Evolutionary conservation across 2,888 invertebrate species (phyloP).

Genomic region (Ormyrus labotus): DNA sequence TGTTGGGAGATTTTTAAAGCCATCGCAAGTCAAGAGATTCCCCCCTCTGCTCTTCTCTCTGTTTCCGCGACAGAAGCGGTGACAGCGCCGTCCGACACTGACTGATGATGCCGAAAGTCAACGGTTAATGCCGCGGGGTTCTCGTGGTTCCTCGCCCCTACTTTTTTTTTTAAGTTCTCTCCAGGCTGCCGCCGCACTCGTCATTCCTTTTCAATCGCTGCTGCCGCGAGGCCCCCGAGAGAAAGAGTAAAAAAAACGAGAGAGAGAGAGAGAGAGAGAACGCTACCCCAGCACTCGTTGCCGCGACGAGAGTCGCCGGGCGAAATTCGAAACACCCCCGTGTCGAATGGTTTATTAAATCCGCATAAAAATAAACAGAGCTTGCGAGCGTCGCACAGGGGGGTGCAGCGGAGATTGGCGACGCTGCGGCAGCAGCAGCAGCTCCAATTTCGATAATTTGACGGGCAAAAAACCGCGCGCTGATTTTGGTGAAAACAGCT

Average conservation of each 20-base stretch:
- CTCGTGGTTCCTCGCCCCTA: constrained; percentile 51
- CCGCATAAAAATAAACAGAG: constrained; percentile 65
- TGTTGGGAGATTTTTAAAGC: constrained; percentile 59
- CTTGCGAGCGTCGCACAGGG: constrained; percentile 46
- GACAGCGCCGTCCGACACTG: constrained; percentile 68
- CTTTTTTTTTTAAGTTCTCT: constrained; percentile 49
- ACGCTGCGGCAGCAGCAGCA: neutral
- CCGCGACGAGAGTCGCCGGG: constrained; percentile 23
- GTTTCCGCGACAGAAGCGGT: constrained; percentile 59
- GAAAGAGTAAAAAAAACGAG: neutral
- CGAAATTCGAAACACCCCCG: constrained; percentile 62
- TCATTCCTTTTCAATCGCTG: constrained; percentile 56
- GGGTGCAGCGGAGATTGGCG: neutral
- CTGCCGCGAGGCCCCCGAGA: neutral
- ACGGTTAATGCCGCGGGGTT: constrained; percentile 65
- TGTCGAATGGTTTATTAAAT: constrained; percentile 66
- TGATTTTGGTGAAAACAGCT: constrained; percentile 17
- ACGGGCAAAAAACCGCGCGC: constrained; percentile 28
- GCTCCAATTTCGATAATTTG: constrained; percentile 33
- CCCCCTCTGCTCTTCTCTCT: constrained; percentile 30
- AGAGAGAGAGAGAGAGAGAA: constrained; percentile 7
- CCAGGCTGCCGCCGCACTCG: constrained; percentile 25
- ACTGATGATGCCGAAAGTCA: constrained; percentile 68
- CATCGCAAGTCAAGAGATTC: constrained; percentile 48
- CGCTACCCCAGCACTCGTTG: constrained; percentile 44